Percentiles rank a stretch among this genome's conserved stretches.
phyloP scores from a whole-genome alignment of 2,113 vertebrate genomes.

The Amazona vittata region DNA sequence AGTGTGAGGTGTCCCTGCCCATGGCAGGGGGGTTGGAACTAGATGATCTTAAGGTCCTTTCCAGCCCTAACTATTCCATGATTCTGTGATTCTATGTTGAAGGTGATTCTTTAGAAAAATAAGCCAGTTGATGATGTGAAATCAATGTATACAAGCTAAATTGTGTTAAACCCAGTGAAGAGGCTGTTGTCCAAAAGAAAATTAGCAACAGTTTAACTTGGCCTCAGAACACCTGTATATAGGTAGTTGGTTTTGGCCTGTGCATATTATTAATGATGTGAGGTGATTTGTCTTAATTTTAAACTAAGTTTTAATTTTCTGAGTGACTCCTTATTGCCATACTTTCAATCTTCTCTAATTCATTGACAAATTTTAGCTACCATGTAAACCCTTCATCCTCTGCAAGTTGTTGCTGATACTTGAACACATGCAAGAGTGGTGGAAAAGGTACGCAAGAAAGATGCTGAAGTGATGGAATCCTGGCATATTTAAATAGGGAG shows the following conservation, averaged over 20 bases:
- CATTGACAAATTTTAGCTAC: background rate
- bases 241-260: background rate
- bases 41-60: too few relatives aligned
- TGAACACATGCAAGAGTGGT: background rate
- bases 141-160: background rate
- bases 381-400: background rate
- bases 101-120: background rate
- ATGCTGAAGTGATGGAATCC: background rate
- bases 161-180: background rate
- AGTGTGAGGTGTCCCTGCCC: too few relatives aligned
- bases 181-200: background rate
- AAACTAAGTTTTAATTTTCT: background rate
- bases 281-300: background rate
- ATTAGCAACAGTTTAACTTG: background rate
- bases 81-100: background rate
- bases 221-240: background rate
- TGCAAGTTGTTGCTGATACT: background rate
- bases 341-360: background rate
- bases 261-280: background rate
- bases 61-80: too few relatives aligned
- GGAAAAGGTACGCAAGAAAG: background rate
- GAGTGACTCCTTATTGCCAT: background rate
- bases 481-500: background rate
- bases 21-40: too few relatives aligned
- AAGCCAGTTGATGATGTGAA: background rate